Conservation (phyloP, 2,797 vertebrate genomes). For the Anguilla pacifica region DNA sequence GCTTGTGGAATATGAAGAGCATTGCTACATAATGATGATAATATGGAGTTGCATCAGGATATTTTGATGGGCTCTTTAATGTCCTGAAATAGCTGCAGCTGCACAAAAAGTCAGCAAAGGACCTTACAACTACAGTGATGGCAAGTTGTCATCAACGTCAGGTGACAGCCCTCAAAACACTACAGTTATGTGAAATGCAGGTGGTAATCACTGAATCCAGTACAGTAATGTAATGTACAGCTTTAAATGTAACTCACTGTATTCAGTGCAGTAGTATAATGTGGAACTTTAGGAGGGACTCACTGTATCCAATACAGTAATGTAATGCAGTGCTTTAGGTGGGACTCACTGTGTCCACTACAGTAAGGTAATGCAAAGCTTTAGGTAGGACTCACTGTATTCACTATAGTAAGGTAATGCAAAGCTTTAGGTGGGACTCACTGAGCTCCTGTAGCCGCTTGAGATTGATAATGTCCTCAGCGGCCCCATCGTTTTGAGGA, state of each 20-base stretch:
- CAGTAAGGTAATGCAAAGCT: neutral
- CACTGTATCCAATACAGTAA: neutral
- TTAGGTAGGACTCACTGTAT: neutral
- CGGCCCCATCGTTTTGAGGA: constrained; percentile 78
- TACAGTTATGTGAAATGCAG: neutral
- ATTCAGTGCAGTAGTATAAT: neutral
- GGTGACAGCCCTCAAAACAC: neutral
- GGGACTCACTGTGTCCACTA: neutral
- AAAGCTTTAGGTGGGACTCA: constrained; percentile 64
- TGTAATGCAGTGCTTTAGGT: neutral
- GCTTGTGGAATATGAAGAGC: neutral
- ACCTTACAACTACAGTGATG: neutral
- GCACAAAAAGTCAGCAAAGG: neutral
- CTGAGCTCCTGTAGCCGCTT: constrained; percentile 95
- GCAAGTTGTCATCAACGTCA: neutral
- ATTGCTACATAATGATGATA: neutral
- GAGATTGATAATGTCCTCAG: constrained; percentile 93
- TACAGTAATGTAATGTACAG: neutral
- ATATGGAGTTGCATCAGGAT: neutral
- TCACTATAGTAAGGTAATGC: neutral
- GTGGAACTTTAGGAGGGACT: neutral
- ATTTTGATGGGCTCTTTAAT: neutral
- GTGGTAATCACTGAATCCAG: neutral
- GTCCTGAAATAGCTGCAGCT: neutral
- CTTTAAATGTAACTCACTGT: neutral